Percentiles rank a stretch among this genome's conserved stretches.
phyloP scores from a whole-genome alignment of 2,888 invertebrate species.

The Schizotus pectinicornis region DNA sequence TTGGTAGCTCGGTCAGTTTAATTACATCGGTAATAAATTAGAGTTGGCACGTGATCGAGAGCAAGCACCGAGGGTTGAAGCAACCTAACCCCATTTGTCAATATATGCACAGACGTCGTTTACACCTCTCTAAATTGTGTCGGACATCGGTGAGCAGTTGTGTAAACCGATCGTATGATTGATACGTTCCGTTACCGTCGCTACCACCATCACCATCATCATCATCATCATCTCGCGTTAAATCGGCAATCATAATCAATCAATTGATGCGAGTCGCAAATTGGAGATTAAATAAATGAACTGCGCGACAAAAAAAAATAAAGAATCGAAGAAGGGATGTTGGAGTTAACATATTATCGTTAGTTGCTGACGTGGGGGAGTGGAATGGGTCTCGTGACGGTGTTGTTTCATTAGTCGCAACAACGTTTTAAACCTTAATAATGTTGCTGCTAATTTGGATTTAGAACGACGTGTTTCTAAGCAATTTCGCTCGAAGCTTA shows the following conservation, averaged over 20 bases:
- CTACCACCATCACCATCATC: neutral
- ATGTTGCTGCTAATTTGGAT: too few relatives aligned
- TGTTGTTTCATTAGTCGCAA: too few relatives aligned
- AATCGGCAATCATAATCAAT: conserved; percentile 1
- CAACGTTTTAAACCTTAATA: too few relatives aligned
- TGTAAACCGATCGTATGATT: conserved; percentile 11
- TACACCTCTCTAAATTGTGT: too few relatives aligned
- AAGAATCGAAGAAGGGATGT: too few relatives aligned
- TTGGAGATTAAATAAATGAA: too few relatives aligned
- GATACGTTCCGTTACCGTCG: conserved; percentile 1
- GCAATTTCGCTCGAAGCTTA: too few relatives aligned
- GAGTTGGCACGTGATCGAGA: neutral
- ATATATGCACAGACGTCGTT: neutral
- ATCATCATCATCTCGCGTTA: neutral
- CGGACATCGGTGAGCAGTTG: neutral
- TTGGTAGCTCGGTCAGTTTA: conserved; percentile 1
- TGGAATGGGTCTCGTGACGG: too few relatives aligned
- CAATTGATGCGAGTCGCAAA: neutral
- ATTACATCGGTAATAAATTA: conserved; percentile 4
- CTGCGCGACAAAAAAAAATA: too few relatives aligned
- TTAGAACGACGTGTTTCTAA: too few relatives aligned
- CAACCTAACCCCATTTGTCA: neutral
- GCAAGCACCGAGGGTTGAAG: neutral
- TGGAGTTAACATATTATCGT: too few relatives aligned
- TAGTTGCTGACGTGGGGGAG: too few relatives aligned